Evolutionary conservation across 2,797 vertebrate genomes (phyloP).

Genomic region (Argentina silus): DNA sequence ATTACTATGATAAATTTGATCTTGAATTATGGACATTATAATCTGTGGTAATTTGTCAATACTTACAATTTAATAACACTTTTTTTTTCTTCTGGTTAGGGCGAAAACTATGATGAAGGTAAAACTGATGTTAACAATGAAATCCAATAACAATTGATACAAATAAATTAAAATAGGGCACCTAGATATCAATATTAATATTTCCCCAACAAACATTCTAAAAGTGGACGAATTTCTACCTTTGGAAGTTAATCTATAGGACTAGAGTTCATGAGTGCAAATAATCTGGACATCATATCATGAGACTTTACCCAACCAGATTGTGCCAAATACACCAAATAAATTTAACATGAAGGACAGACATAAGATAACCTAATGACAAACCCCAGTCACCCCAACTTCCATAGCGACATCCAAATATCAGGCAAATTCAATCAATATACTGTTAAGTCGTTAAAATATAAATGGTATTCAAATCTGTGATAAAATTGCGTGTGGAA

Average conservation of each 20-base stretch:
- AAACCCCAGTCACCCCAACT: background rate
- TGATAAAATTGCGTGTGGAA: background rate
- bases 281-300: background rate
- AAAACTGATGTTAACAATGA: background rate
- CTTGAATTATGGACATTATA: no score
- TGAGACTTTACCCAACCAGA: background rate
- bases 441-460: background rate
- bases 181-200: conserved; percentile 4
- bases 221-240: conserved; percentile 4
- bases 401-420: background rate
- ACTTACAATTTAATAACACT: no score
- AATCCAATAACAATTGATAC: no score
- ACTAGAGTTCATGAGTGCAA: background rate
- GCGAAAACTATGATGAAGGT: background rate
- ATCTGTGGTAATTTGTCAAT: no score
- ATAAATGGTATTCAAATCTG: background rate
- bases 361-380: background rate
- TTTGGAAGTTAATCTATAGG: background rate
- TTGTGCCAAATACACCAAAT: background rate
- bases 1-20: no score
- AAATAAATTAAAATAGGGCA: conserved; percentile 11
- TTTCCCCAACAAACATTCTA: background rate
- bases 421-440: background rate
- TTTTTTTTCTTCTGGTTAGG: no score
- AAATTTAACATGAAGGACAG: no score